These are phyloP conservation scores for Pungitius pungitius DNA, from an alignment of 2,113 vertebrate species.

Conservation along the genomic window DNA sequence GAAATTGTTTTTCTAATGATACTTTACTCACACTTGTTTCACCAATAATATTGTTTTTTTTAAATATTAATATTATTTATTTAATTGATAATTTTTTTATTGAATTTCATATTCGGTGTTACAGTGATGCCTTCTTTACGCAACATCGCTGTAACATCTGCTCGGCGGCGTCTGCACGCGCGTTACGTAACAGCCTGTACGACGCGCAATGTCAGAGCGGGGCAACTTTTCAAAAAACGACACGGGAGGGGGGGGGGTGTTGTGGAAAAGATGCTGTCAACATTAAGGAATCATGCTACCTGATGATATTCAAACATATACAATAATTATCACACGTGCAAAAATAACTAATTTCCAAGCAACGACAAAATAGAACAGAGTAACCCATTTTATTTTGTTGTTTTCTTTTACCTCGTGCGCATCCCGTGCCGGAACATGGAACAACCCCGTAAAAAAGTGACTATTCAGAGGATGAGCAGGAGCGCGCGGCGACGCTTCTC, in stretches of 20 bases:
- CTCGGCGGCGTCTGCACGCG: constrained; percentile 48
- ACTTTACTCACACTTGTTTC: too few species aligned
- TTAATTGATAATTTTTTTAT: too few species aligned
- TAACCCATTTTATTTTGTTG: constrained; percentile 14
- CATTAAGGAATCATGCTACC: background rate
- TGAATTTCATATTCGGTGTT: background rate
- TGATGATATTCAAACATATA: background rate
- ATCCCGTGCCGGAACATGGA: constrained; percentile 36
- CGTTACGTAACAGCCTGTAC: constrained; percentile 65
- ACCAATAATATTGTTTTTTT: too few species aligned
- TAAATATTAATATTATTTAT: too few species aligned
- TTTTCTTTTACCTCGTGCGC: constrained; percentile 59
- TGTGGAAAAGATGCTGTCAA: background rate
- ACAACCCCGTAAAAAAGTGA: constrained; percentile 3
- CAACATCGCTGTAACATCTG: constrained; percentile 53
- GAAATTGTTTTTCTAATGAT: background rate
- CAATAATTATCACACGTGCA: background rate
- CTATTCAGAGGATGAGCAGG: constrained; percentile 39
- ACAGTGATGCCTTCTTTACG: constrained; percentile 17
- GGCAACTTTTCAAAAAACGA: constrained; percentile 58
- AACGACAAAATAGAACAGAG: background rate
- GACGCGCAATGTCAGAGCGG: constrained; percentile 23
- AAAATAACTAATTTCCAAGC: background rate
- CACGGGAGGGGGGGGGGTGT: background rate
- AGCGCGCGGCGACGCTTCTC: constrained; percentile 49